Conservation (phyloP, 2,797 vertebrate genomes). For the Aplochiton taeniatus region DNA sequence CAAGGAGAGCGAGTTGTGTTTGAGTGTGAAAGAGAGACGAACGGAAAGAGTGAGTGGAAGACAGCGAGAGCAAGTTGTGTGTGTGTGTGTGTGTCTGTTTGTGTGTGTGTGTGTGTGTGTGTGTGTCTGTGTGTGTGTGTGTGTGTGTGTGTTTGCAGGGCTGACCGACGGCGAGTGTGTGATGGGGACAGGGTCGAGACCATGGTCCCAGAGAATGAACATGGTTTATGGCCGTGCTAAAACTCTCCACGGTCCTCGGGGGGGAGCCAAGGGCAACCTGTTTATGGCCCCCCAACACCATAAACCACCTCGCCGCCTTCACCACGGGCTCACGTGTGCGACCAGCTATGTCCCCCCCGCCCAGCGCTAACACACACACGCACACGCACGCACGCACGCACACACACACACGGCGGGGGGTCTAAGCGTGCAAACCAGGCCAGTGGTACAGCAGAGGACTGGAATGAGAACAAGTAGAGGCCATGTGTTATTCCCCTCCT, state of each 20-base stretch:
- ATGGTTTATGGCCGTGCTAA: slow-evolving; percentile 81
- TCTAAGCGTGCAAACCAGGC: no score
- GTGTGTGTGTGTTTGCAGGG: slow-evolving; percentile 5
- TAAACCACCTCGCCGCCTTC: slow-evolving; percentile 78
- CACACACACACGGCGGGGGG: no score
- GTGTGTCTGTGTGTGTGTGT: slow-evolving; percentile 44
- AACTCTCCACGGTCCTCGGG: slow-evolving; percentile 75
- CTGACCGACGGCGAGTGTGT: slow-evolving; percentile 21
- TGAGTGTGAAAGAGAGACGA: background rate
- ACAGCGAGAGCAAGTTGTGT: slow-evolving; percentile 2
- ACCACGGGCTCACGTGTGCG: slow-evolving; percentile 73
- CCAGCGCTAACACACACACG: background rate
- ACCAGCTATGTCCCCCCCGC: slow-evolving; percentile 57
- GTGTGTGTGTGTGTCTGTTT: slow-evolving; percentile 24
- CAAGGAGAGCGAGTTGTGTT: slow-evolving; percentile 7
- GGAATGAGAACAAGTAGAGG: no score
- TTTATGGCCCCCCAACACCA: slow-evolving; percentile 80
- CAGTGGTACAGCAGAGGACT: no score
- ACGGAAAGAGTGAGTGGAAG: background rate
- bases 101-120: slow-evolving; percentile 56
- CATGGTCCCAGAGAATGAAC: slow-evolving; percentile 67
- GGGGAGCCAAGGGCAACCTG: slow-evolving; percentile 82
- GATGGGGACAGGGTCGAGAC: slow-evolving; percentile 55
- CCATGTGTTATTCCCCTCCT: no score
- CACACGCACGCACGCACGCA: background rate